Evolutionary conservation across 2,888 invertebrate species (phyloP), one percentile per base, ranked within the genome.

Genomic region (Silvanus unidentatus): DNA sequence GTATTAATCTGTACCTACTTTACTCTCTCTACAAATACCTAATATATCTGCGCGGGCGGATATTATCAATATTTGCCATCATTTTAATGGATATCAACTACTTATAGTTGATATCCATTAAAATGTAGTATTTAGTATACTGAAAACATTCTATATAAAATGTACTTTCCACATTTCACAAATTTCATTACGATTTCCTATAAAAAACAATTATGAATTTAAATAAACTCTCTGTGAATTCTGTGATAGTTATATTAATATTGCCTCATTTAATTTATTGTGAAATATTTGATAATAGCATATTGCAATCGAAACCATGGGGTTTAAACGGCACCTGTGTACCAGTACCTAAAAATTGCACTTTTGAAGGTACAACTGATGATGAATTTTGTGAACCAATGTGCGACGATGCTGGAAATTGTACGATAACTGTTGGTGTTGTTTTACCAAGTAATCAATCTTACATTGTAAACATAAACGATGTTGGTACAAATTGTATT

Each of bases 401-500:
- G 14, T 55, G 57, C 38, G 48, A 54, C 14, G 77, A 74, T 50
- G 60, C 70, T 30, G 75, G 74, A 3, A 66, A 63, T 3, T 87
- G 87, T 62, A 77, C 76, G 36, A 74, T 87, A 34, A 74, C 81
- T 41, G 80, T 82, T 1, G 81, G 82, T 1, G 72, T 87, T 13
- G 69, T 87, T 48, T 65, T 87, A 45, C 84, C 88, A 0, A 75
- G 75, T 42, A 79, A 58, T 71, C 74, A 15, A 39, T 74, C 76
- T 50, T 65, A 80, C 76, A 12, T 80, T 76, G 44, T 67, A 77
- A 63, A 70, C 73, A 10, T 75, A 69, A 56, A 61, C 16, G 32
- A 32, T 5, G 32, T 32, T 32, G 5, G 32, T 32, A 12, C 32
- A 8, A 28, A 28, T 28, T 28, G 28, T n/a, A n/a, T n/a, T n/a